Base-by-base conservation (phyloP, 2,113 vertebrate species). In the Myanophis thanlyinensis region DNA sequence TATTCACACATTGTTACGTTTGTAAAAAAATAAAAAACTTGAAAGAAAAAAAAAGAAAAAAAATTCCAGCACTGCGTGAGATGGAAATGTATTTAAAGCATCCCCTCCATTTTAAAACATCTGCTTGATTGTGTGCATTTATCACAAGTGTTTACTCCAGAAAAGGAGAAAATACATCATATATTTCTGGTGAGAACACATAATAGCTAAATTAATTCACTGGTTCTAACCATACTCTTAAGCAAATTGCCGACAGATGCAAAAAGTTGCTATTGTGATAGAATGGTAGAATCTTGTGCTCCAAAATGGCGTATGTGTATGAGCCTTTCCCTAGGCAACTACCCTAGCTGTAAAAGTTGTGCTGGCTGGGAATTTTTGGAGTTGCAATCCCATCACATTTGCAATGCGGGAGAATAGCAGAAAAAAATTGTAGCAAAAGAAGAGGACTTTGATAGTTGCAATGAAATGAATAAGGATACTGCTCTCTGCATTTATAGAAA, bases 111-210 rank as follows among this genome's bases (percentile, higher is more conserved):
- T 95, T 93, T 91, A 54, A 89, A 93, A 93, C 94, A 96, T 93
- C 95, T 97, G 95, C 94, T 96, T 96, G 91, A 95, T 95, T 96
- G 96, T 95, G 93, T 95, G 93, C 84, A 2, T 23, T 4, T 93
- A 95, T 96, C 95, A 90, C 94, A 96, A 96, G 93, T 44, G 95
- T 96, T 96, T 35, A 93, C 93, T 95, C 94, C 95, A 96, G 80
- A 94, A 91, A 89, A 47, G 67, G 62, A 52, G 44, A 89, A 92
- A 56, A 56, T 90, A 40, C 85, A 89, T 85, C 80, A 8, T 48
- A 54, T 92, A 88, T 93, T 80, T 92, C 94, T 94, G 89, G 89
- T 93, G 51, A 89, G 92, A 95, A 85, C 85, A 93, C 93, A 0
- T 91, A 95, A 95, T 93, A 96, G 93, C 93, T 0, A 1, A 93